phyloP scores from a whole-genome alignment of 2,113 vertebrate species.

The Labrus mixtus region DNA sequence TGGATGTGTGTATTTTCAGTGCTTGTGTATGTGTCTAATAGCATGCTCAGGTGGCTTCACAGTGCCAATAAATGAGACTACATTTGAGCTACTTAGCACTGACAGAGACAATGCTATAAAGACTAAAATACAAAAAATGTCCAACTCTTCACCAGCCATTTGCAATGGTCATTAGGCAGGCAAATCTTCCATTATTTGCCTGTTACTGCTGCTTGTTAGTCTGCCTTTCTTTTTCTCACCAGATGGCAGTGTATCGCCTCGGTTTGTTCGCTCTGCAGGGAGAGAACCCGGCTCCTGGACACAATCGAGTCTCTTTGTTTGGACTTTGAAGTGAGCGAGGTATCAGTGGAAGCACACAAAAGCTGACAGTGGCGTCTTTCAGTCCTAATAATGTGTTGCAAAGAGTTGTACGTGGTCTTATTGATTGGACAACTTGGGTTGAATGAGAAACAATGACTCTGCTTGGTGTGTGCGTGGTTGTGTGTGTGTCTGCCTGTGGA shows the following conservation, averaged over 20 bases:
- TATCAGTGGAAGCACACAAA: conserved; percentile 64
- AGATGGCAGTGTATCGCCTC: conserved; percentile 86
- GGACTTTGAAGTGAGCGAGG: conserved; percentile 64
- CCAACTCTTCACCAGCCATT: conserved; percentile 53
- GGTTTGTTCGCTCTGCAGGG: conserved; percentile 41
- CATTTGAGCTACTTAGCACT: conserved; percentile 34
- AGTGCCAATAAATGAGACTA: conserved; percentile 21
- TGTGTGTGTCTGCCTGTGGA: conserved; percentile 7
- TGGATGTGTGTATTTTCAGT: conserved; percentile 2
- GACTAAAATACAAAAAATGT: conserved; percentile 38
- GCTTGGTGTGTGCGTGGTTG: conserved; percentile 10
- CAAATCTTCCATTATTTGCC: conserved; percentile 37
- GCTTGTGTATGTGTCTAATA: not conserved
- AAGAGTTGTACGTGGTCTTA: conserved; percentile 55
- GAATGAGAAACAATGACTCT: conserved; percentile 63
- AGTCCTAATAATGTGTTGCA: conserved; percentile 66
- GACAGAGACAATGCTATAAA: conserved; percentile 28
- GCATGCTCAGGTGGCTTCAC: conserved; percentile 30
- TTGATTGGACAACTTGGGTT: conserved; percentile 60
- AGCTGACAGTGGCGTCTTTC: conserved; percentile 56
- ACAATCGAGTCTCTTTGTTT: conserved; percentile 54
- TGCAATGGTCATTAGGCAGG: conserved; percentile 47
- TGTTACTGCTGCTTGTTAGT: conserved; percentile 36
- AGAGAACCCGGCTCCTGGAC: conserved; percentile 46
- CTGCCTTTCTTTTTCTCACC: conserved; percentile 73